A percentile compares a stretch with the other conserved stretches of the same genome.
These are phyloP conservation scores for Caenorhabditis zanzibari DNA, from an alignment of 2,888 invertebrate species.

Conservation along the genomic window DNA sequence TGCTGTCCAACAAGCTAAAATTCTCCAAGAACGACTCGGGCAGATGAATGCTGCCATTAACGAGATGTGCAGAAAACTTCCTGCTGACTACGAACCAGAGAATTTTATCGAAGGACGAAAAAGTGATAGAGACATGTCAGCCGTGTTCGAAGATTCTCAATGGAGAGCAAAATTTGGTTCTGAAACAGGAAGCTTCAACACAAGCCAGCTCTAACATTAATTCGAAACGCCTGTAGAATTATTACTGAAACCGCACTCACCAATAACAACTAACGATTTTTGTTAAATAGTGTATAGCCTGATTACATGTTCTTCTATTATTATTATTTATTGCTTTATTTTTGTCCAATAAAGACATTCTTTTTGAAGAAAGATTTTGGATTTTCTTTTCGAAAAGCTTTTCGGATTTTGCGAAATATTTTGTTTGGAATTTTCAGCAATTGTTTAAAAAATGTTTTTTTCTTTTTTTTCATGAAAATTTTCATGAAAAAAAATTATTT, in stretches of 20 bases:
- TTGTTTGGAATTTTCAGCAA: no score
- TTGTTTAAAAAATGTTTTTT: neutral
- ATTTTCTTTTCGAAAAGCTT: neutral
- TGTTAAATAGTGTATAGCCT: constrained; percentile 20
- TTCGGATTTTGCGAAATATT: no score
- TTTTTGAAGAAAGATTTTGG: neutral
- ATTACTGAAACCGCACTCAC: neutral
- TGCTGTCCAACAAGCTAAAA: constrained; percentile 24
- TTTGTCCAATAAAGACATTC: neutral
- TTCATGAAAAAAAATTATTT: neutral
- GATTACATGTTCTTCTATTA: neutral
- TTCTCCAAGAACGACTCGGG: constrained; percentile 37
- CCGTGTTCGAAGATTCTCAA: constrained; percentile 44
- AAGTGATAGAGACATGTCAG: constrained; percentile 2
- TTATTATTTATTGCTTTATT: neutral
- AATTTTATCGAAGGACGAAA: neutral
- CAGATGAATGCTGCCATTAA: constrained; percentile 30
- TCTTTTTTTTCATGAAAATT: neutral
- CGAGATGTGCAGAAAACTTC: constrained; percentile 36
- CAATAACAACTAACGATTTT: constrained; percentile 7
- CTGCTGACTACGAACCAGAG: neutral
- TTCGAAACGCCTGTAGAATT: constrained; percentile 6
- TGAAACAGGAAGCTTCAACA: constrained; percentile 36
- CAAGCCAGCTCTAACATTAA: neutral
- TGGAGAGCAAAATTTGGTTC: constrained; percentile 24